These are phyloP conservation scores for Acanthurus leucopareius DNA, from an alignment of 2,797 vertebrate genomes.

Conservation along the genomic window DNA sequence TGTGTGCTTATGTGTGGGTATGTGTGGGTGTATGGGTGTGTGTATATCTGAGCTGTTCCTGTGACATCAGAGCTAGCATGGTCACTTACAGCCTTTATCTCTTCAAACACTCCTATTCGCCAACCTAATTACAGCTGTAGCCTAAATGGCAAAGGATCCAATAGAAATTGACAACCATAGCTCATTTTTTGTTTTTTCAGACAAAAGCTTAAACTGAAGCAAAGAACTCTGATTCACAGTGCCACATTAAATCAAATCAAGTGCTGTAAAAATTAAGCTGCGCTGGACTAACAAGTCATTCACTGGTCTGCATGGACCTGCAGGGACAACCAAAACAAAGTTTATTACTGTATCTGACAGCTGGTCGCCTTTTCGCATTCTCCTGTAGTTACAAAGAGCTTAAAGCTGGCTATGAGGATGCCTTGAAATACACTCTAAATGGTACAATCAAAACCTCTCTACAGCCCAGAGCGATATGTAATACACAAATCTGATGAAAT, in stretches of 20 bases:
- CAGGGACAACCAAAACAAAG: not conserved
- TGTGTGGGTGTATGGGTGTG: not conserved
- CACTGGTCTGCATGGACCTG: not conserved
- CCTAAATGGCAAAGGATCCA: not conserved
- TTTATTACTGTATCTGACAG: constrained; percentile 9
- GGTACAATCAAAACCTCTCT: not conserved
- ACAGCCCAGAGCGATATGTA: not conserved
- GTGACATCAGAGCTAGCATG: constrained; percentile 30
- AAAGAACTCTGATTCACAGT: not conserved
- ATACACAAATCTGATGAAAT: not conserved
- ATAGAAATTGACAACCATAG: not conserved
- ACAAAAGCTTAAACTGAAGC: constrained; percentile 1
- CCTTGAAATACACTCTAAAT: constrained; percentile 3
- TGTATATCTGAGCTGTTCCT: constrained; percentile 7
- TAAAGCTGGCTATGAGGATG: not conserved
- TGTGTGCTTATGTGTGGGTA: not conserved
- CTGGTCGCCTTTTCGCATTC: not conserved
- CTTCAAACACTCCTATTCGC: constrained; percentile 12
- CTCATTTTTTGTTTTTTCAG: constrained; percentile 1
- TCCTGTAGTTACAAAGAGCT: not conserved
- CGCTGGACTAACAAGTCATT: not conserved
- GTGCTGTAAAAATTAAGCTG: not conserved
- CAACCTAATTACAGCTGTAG: constrained; percentile 20
- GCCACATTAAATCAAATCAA: not conserved
- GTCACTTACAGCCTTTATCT: constrained; percentile 35